Percentiles rank a stretch among this genome's conserved stretches.
phyloP scores from a whole-genome alignment of 2,113 vertebrate species.

The Nibea albiflora region DNA sequence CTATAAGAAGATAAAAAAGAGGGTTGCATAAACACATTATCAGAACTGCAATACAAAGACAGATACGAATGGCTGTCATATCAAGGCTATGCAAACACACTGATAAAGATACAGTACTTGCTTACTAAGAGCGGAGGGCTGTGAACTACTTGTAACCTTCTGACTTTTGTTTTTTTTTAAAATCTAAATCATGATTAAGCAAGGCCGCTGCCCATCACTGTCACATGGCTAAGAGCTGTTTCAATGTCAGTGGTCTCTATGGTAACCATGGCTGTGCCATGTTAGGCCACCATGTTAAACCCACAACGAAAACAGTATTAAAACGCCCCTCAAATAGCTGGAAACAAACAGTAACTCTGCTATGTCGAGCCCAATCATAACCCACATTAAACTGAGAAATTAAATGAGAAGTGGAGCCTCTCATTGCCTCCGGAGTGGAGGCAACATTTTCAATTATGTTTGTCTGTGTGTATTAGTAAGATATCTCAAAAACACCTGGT shows the following conservation, averaged over 20 bases:
- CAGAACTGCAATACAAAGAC: constrained; percentile 28
- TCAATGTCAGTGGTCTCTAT: constrained; percentile 55
- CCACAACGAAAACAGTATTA: neutral
- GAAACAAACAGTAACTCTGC: neutral
- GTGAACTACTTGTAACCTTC: constrained; percentile 54
- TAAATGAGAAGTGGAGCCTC: neutral
- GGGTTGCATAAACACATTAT: constrained; percentile 37
- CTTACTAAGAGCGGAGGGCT: constrained; percentile 13
- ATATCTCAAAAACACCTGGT: neutral
- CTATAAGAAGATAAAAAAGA: constrained; percentile 37
- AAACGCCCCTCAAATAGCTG: too few relatives aligned
- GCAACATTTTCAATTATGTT: neutral
- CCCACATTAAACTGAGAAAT: neutral
- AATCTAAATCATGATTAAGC: constrained; percentile 56
- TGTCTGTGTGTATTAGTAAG: neutral
- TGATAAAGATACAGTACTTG: constrained; percentile 27
- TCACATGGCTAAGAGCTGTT: constrained; percentile 54
- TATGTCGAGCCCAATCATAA: neutral
- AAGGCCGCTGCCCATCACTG: constrained; percentile 60
- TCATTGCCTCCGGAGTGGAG: neutral
- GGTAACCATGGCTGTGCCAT: constrained; percentile 45
- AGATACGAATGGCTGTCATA: constrained; percentile 27
- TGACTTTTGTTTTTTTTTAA: constrained; percentile 26
- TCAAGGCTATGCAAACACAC: constrained; percentile 49
- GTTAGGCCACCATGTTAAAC: constrained; percentile 20